Base-by-base conservation (phyloP, 2,888 invertebrate species). In the Leptinotarsa haldemani region DNA sequence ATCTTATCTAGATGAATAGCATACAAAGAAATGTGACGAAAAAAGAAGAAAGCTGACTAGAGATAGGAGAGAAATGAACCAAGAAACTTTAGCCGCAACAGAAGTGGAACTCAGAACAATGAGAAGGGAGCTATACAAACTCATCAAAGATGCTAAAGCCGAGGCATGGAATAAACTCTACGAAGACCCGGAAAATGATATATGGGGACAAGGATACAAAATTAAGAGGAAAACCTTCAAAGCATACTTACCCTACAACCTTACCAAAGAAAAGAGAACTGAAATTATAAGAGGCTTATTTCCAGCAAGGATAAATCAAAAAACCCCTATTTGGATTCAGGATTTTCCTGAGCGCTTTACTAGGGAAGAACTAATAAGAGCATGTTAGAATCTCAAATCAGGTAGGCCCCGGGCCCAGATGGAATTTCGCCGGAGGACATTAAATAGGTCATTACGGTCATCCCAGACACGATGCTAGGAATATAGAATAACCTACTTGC, bases 321-420 rank as follows among this genome's bases (percentile, higher is more conserved):
- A 70, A 5, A 58, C 46, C 25, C 53, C 52, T n/a, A 69, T 48
- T 3, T 40, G 65, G 15, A 67, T 18, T 16, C 25, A 12, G 63
- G 63, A 63, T 63, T 25, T 30, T 4, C 40, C 25, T 63, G 40
- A 63, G 30, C 63, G n/a, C 15, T 40, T 73, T 12, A 64, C 47
- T 0, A 47, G 47, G 30, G 22, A 72, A 25, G 71, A 72, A 56
- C 50, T 74, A 20, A 18, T 52, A 9, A 63, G 50, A 40, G 71
- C 67, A 40, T 18, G 46, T 25, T 22, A 30, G 20, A 61, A 48
- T 18, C 40, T 72, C 9, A 69, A 74, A 53, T n/a, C 20, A 4
- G 64, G 65, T 25, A 73, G 65, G 65, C 75, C 25, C 73, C 65
- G 22, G 75, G 73, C 15, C 75, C 65, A 25, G 73, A 75, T 58